A percentile compares a stretch with the other conserved stretches of the same genome.
These are phyloP conservation scores for Spizella passerina DNA, from an alignment of 2,797 vertebrate species.

Conservation along the genomic window DNA sequence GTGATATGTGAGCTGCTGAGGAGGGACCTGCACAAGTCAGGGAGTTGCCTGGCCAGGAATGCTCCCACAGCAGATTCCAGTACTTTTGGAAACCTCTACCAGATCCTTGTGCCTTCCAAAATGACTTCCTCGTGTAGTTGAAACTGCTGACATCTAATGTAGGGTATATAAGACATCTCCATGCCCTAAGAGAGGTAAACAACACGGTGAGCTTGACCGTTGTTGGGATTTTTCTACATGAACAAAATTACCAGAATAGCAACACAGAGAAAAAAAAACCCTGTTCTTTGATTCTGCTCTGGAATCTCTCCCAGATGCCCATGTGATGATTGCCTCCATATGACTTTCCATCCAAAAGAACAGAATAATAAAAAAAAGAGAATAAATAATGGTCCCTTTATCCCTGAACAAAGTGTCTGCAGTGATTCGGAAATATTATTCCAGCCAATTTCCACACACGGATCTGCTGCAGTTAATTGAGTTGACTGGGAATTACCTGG, in stretches of 20 bases:
- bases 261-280: not conserved
- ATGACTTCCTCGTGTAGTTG: not conserved
- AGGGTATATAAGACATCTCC: not conserved
- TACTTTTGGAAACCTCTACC: not conserved
- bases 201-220: accelerated
- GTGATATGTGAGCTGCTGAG: not conserved
- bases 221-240: not conserved
- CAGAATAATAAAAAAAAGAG: not conserved
- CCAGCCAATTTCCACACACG: accelerated
- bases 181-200: not conserved
- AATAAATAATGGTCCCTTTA: not conserved
- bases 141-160: not conserved
- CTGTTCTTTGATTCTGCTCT: not conserved
- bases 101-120: not conserved
- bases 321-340: constrained; percentile 13
- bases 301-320: constrained; percentile 1
- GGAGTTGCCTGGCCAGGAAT: not conserved
- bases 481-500: not conserved
- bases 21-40: not conserved
- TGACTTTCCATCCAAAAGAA: not conserved
- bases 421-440: not conserved
- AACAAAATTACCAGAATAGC: not conserved
- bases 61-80: accelerated
- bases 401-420: not conserved
- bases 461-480: not conserved